A percentile compares a stretch with the other conserved stretches of the same genome.
phyloP scores from a whole-genome alignment of 1,140 invertebrate species.

The Cherax quadricarinatus region DNA sequence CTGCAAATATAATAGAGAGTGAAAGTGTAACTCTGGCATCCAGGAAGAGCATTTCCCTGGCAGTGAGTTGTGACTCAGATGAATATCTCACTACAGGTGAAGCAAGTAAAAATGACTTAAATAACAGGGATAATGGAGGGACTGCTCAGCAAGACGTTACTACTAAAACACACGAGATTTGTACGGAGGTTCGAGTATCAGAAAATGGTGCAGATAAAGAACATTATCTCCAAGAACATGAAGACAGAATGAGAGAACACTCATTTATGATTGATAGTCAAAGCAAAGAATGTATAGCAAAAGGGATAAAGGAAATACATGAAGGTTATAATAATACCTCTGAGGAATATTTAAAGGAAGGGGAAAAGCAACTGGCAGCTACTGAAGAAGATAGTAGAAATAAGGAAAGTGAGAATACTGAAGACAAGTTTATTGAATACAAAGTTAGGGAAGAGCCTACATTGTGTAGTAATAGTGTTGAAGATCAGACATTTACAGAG shows the following conservation, averaged over 20 bases:
- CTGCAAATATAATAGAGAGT: not conserved
- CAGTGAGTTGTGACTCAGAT: no score
- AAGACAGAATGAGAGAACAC: not conserved
- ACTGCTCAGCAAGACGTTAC: not conserved
- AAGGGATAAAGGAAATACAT: not conserved
- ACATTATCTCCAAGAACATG: not conserved
- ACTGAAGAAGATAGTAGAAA: not conserved
- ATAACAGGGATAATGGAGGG: not conserved
- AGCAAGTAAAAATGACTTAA: not conserved
- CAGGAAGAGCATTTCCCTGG: not conserved
- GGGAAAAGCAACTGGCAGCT: not conserved
- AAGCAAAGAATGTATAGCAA: not conserved
- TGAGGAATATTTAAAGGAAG: not conserved
- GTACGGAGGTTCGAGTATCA: not conserved
- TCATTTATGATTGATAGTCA: not conserved
- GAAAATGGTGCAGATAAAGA: not conserved
- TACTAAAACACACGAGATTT: not conserved
- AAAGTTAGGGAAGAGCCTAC: conserved; percentile 9
- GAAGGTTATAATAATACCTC: not conserved
- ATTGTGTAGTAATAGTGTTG: conserved; percentile 54
- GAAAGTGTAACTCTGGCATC: not conserved
- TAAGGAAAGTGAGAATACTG: not conserved
- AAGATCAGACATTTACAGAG: conserved; percentile 46
- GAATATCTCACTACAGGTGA: no score
- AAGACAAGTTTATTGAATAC: not conserved